A percentile compares a stretch with the other conserved stretches of the same genome.
Conservation (phyloP, 2,797 vertebrate genomes). For the Fistularia tabacaria region DNA sequence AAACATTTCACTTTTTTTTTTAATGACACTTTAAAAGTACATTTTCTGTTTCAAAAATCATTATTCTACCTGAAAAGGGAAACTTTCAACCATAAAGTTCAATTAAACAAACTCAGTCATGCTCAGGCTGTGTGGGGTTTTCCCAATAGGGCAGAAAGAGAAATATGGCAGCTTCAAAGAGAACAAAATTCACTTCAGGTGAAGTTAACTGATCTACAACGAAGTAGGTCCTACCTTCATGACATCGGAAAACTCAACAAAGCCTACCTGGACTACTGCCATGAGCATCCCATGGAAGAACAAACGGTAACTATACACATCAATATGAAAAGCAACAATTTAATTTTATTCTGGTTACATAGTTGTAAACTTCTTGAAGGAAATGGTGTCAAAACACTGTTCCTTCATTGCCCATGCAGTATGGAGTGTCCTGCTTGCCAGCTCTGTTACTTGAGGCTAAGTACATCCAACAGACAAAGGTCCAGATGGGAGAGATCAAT, state of each 20-base stretch:
- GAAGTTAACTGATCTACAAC: constrained; percentile 45
- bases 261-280: constrained; percentile 41
- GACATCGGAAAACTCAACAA: constrained; percentile 45
- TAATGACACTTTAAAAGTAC: not conserved
- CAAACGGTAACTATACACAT: constrained; percentile 41
- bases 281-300: constrained; percentile 27
- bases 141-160: constrained; percentile 49
- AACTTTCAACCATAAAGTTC: too few relatives aligned
- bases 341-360: too few relatives aligned
- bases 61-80: too few relatives aligned
- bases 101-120: not conserved
- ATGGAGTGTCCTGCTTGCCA: constrained; percentile 44
- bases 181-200: constrained; percentile 39
- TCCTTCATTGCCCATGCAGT: constrained; percentile 31
- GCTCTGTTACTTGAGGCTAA: constrained; percentile 49
- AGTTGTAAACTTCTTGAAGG: too few relatives aligned
- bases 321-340: not conserved
- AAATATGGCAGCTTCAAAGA: constrained; percentile 34
- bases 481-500: constrained; percentile 12
- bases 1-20: not conserved
- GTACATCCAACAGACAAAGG: constrained; percentile 4
- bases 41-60: not conserved
- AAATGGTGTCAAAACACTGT: not conserved
- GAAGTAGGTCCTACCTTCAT: constrained; percentile 40
- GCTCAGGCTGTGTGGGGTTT: too few relatives aligned